A percentile compares a stretch with the other conserved stretches of the same genome.
Conservation (phyloP, 2,113 vertebrate genomes). For the Pelmatolapia mariae region DNA sequence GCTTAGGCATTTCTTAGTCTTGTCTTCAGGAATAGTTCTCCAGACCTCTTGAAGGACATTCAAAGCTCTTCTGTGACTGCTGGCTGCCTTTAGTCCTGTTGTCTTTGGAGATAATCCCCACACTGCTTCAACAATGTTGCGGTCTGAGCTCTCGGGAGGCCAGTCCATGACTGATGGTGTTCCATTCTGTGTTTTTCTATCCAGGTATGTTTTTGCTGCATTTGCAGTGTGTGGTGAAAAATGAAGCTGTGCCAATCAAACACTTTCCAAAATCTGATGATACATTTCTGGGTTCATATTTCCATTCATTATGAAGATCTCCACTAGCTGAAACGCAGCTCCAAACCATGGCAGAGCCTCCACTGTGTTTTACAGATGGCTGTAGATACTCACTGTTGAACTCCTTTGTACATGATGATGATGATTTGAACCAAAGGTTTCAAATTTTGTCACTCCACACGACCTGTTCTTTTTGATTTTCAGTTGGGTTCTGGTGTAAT, state of each 20-base stretch:
- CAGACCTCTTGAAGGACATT: not conserved
- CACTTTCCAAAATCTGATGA: not conserved
- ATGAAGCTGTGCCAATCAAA: not conserved
- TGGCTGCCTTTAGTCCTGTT: not conserved
- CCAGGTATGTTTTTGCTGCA: not conserved
- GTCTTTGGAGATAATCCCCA: not conserved
- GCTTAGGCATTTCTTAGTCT: not conserved
- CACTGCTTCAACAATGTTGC: not conserved
- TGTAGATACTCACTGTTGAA: not conserved
- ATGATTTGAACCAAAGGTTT: not conserved
- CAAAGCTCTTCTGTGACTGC: not conserved
- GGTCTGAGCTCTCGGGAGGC: not conserved
- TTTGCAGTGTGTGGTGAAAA: not conserved
- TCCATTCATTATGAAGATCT: not conserved
- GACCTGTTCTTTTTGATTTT: no score
- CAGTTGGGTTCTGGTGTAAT: no score
- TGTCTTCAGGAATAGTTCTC: not conserved
- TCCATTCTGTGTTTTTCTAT: not conserved
- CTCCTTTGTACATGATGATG: not conserved
- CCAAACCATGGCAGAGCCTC: not conserved
- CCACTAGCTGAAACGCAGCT: not conserved
- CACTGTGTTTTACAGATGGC: not conserved
- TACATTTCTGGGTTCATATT: not conserved
- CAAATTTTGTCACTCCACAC: not conserved
- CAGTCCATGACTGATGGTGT: not conserved